Base-by-base conservation (phyloP, 1,140 invertebrate genomes). In the Drosophila grimshawi region DNA sequence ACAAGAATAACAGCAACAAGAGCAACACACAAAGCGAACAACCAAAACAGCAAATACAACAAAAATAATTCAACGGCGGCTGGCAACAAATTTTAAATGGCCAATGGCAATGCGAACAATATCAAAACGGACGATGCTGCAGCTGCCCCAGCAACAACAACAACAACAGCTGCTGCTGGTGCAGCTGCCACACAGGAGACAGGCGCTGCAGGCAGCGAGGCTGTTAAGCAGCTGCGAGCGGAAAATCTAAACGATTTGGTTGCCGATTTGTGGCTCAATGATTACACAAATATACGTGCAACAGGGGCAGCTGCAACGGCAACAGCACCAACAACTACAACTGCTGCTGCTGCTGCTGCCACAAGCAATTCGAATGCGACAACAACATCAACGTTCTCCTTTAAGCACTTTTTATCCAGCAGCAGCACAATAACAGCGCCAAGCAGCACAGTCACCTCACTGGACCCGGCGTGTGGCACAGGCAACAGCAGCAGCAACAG, bases 351-450 rank as follows among this genome's bases (percentile, higher is more conserved):
- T n/a, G 5, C 46, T 33, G 6, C 49, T n/a, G 30, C 68, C 19
- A 8, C 57, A 51, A 7, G 19, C 51, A 56, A 35, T 8, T 19
- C 51, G 8, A 33, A 30, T 56, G 32, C 39, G 8, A 7, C 32
- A 3, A 57, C 76, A 19, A 19, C 19, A 33, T 91, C 90, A 5
- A 85, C 86, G 10, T 96, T 97, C 91, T 97, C 96, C 41, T 96
- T 97, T 85, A 96, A 96, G 90, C 96, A 97, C 89, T 97, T 97
- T 90, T 88, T 97, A 76, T 90, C 79, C 46, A 90, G 81, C 66
- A 82, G 86, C 45, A 75, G 81, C 52, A 86, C 86, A 7, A 69
- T 86, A 7, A 92, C 81, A 1, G 88, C 91, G n/a, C 88, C 91
- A 4, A 88, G 85, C 7, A 92, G 81, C 46, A 92, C 90, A 37